These are phyloP conservation scores for Holotrichia oblita DNA, from an alignment of 1,140 invertebrate species.

Conservation along the genomic window DNA sequence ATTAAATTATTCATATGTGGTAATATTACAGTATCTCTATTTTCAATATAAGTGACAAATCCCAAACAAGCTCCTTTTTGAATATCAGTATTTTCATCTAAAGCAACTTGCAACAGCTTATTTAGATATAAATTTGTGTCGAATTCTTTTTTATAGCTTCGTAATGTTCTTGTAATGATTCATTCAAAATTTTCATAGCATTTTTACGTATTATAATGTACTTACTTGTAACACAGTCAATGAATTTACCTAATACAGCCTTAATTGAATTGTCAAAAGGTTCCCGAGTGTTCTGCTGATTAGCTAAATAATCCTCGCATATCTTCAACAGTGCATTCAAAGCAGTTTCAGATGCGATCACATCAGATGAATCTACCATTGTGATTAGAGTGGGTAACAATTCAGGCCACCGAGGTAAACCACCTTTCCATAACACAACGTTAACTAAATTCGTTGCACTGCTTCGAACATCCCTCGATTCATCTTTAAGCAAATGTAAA, in stretches of 20 bases:
- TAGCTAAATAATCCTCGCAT: conserved; percentile 54
- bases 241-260: conserved; percentile 45
- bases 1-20: conserved; percentile 97
- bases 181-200: conserved; percentile 51
- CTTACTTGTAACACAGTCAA: conserved; percentile 44
- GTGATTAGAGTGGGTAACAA: conserved; percentile 54
- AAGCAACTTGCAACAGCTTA: conserved; percentile 54
- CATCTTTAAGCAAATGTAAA: conserved; percentile 55
- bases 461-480: conserved; percentile 55
- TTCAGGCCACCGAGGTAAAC: conserved; percentile 55
- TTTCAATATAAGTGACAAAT: conserved; percentile 58
- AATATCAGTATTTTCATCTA: conserved; percentile 54
- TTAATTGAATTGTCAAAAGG: conserved; percentile 44
- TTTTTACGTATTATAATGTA: conserved; percentile 39
- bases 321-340: conserved; percentile 58
- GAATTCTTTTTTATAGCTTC: conserved; percentile 48
- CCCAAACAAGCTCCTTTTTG: conserved; percentile 57
- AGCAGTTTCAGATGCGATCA: conserved; percentile 54
- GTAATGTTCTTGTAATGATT: conserved; percentile 57
- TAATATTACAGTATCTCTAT: conserved; percentile 62
- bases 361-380: conserved; percentile 47
- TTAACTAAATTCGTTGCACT: conserved; percentile 56
- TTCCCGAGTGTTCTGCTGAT: conserved; percentile 1
- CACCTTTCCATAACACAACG: conserved; percentile 55
- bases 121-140: conserved; percentile 52